These are phyloP conservation scores for Motacilla tschutschensis DNA, from an alignment of 2,113 vertebrate genomes.

Conservation along the genomic window DNA sequence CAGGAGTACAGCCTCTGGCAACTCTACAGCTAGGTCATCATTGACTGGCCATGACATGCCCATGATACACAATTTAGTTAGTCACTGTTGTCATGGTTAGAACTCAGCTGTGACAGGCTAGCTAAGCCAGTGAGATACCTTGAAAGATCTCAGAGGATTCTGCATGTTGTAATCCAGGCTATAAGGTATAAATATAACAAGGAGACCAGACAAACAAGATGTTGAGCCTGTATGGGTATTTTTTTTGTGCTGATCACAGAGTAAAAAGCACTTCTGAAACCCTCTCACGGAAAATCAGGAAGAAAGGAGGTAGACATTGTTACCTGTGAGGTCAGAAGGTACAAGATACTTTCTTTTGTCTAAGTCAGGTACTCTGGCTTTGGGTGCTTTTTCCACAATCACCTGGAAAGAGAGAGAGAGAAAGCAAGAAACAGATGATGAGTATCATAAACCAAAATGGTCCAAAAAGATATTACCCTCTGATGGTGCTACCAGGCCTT, in stretches of 20 bases:
- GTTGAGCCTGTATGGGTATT: background rate
- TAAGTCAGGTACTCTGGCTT: conserved; percentile 92
- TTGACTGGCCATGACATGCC: background rate
- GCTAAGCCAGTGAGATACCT: background rate
- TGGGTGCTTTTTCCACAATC: conserved; percentile 90
- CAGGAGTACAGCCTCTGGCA: background rate
- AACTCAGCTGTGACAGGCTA: background rate
- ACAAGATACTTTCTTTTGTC: conserved; percentile 98
- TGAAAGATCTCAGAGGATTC: background rate
- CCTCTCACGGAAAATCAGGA: background rate
- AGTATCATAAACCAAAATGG: background rate
- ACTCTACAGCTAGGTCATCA: background rate
- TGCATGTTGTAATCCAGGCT: background rate
- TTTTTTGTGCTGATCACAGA: background rate
- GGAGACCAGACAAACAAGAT: background rate
- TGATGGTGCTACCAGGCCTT: background rate
- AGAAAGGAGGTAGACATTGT: background rate
- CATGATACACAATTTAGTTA: background rate
- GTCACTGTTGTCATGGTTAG: background rate
- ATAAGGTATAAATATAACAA: background rate
- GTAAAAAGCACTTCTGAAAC: background rate
- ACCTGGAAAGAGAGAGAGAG: conserved; percentile 75
- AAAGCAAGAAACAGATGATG: background rate
- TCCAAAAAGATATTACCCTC: background rate
- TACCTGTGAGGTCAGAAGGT: conserved; percentile 95